A percentile compares a stretch with the other conserved stretches of the same genome.
These are phyloP conservation scores for Leptonema lineaticorne DNA, from an alignment of 1,140 invertebrate species.

Conservation along the genomic window DNA sequence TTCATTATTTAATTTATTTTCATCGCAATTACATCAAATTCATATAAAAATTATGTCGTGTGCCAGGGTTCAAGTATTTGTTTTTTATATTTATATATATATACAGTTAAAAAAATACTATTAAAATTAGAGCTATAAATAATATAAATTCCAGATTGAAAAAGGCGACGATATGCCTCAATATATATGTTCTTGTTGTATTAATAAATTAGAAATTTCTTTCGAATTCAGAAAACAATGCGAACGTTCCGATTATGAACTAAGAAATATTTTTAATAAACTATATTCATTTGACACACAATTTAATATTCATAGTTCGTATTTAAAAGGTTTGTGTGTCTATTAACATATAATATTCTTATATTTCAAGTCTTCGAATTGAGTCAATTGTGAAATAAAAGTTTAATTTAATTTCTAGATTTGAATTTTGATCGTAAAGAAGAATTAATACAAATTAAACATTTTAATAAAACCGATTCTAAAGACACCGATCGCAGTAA, in stretches of 20 bases:
- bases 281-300: neutral
- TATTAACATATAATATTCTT: neutral
- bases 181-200: constrained; percentile 24
- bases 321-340: neutral
- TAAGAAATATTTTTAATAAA: constrained; percentile 16
- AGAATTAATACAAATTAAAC: neutral
- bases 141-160: constrained; percentile 14
- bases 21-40: neutral
- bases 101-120: neutral
- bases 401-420: neutral
- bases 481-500: neutral
- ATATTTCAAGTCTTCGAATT: neutral
- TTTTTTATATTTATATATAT: neutral
- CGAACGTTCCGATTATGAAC: constrained; percentile 15
- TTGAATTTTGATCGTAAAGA: neutral
- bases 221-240: constrained; percentile 27
- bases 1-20: neutral
- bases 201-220: constrained; percentile 17
- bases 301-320: constrained; percentile 13
- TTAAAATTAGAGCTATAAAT: neutral
- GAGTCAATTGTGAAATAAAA: neutral
- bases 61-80: neutral
- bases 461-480: neutral
- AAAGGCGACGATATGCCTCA: constrained; percentile 25
- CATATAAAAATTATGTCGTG: constrained; percentile 10